Percentiles rank a stretch among this genome's conserved stretches.
Conservation (phyloP, 2,113 vertebrate genomes). For the Hyperoodon ampullatus region DNA sequence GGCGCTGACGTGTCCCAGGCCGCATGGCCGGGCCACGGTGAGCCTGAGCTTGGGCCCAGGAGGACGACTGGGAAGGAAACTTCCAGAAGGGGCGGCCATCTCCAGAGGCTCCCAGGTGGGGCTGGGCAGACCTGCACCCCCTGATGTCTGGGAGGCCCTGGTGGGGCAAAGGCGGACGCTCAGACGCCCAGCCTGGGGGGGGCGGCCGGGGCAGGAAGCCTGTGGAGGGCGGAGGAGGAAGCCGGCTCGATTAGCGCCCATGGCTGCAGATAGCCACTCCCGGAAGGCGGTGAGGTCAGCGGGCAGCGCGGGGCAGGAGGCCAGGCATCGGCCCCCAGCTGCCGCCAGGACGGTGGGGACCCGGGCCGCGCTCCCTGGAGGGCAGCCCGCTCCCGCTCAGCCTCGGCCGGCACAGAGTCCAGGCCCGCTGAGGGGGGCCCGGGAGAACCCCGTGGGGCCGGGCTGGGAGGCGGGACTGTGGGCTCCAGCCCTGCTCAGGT, state of each 20-base stretch:
- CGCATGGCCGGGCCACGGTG: not conserved
- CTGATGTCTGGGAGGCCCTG: not conserved
- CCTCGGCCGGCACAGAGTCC: not conserved
- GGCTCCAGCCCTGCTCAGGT: not conserved
- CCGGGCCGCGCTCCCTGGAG: not conserved
- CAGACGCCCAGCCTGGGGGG: not conserved
- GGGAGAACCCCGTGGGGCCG: accelerated
- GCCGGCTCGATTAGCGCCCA: conserved; percentile 51
- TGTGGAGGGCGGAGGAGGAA: conserved; percentile 63
- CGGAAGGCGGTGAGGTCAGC: conserved; percentile 53
- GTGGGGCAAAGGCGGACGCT: not conserved
- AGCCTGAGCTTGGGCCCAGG: not conserved
- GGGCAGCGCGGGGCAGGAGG: not conserved
- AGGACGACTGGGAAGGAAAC: not conserved
- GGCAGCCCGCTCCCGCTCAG: accelerated
- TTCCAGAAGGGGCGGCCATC: not conserved
- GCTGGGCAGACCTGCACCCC: not conserved
- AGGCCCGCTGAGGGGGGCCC: not conserved
- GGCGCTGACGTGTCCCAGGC: accelerated
- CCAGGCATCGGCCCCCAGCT: not conserved
- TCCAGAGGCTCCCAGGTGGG: not conserved
- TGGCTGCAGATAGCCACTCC: conserved; percentile 50
- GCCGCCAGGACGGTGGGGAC: accelerated
- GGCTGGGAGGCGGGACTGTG: not conserved
- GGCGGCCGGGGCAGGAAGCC: conserved; percentile 49